Evolutionary conservation across 2,888 invertebrate species (phyloP).

Genomic region (Orthonevra nobilis): DNA sequence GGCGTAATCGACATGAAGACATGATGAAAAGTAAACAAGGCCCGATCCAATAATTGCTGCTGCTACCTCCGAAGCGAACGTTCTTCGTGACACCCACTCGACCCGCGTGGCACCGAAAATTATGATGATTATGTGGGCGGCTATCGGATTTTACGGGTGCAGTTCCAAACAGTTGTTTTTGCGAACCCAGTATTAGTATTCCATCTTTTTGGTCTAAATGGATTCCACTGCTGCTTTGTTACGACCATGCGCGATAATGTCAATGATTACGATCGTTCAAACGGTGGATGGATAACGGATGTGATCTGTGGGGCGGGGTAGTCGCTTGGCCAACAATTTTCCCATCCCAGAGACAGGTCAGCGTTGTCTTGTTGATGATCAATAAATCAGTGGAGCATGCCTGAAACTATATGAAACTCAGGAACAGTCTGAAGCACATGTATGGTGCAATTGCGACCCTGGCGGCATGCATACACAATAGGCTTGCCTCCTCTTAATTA

Average conservation of each 20-base stretch:
- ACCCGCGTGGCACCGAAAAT: constrained; percentile 36
- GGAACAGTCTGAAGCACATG: constrained; percentile 9
- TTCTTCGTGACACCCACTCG: constrained; percentile 50
- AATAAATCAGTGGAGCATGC: not conserved
- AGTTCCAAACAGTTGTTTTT: constrained; percentile 52
- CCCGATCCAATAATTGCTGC: constrained; percentile 5
- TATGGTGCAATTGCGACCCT: constrained; percentile 15
- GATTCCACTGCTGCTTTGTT: constrained; percentile 36
- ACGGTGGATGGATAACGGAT: constrained; percentile 56
- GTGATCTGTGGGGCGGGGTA: constrained; percentile 32
- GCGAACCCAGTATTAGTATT: constrained; percentile 35
- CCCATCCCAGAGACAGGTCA: constrained; percentile 16
- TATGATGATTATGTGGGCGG: constrained; percentile 69
- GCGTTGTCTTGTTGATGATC: constrained; percentile 1
- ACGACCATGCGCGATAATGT: constrained; percentile 55
- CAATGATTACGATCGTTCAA: constrained; percentile 51
- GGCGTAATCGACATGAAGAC: constrained; percentile 65
- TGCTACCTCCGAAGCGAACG: not conserved
- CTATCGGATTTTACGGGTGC: constrained; percentile 53
- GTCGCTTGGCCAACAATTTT: constrained; percentile 26
- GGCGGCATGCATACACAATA: constrained; percentile 25
- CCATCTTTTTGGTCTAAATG: constrained; percentile 8
- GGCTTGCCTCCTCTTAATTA: constrained; percentile 57
- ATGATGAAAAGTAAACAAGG: constrained; percentile 64
- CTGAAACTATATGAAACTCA: not conserved